A percentile compares a stretch with the other conserved stretches of the same genome.
These are phyloP conservation scores for Trigoniulus corallinus DNA, from an alignment of 1,140 invertebrate genomes.

Conservation along the genomic window DNA sequence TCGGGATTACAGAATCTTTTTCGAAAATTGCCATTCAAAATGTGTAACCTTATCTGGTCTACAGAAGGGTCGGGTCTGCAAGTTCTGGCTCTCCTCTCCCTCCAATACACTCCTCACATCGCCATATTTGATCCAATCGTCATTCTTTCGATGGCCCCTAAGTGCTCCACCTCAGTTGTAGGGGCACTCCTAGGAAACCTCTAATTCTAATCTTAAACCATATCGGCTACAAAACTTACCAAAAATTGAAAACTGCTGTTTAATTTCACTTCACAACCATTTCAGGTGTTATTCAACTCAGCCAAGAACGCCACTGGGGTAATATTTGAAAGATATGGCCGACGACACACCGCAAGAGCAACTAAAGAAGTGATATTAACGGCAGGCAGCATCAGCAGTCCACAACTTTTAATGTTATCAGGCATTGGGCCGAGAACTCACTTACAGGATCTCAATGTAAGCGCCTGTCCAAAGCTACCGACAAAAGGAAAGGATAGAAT, in stretches of 20 bases:
- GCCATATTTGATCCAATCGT: background rate
- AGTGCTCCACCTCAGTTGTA: too few relatives aligned
- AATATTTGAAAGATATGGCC: background rate
- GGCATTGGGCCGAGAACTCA: slow-evolving; percentile 66
- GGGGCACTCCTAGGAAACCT: too few relatives aligned
- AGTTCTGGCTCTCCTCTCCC: too few relatives aligned
- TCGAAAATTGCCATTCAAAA: too few relatives aligned
- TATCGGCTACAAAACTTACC: slow-evolving; percentile 37
- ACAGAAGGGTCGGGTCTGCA: too few relatives aligned
- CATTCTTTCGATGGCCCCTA: too few relatives aligned
- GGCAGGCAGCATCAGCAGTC: slow-evolving; percentile 58
- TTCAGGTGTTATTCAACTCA: background rate
- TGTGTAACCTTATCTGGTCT: too few relatives aligned
- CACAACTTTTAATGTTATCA: slow-evolving; percentile 70
- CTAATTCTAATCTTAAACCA: slow-evolving; percentile 49
- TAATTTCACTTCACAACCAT: slow-evolving; percentile 46
- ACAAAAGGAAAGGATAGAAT: too few relatives aligned
- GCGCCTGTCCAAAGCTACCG: slow-evolving; percentile 2
- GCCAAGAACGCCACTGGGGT: background rate
- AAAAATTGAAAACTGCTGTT: slow-evolving; percentile 63
- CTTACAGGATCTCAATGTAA: slow-evolving; percentile 49
- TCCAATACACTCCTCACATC: too few relatives aligned
- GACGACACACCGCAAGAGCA: slow-evolving; percentile 39
- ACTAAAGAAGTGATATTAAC: slow-evolving; percentile 59
- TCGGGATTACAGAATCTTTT: too few relatives aligned